Conservation (phyloP, 2,888 invertebrate species). For the Acleris laterana region DNA sequence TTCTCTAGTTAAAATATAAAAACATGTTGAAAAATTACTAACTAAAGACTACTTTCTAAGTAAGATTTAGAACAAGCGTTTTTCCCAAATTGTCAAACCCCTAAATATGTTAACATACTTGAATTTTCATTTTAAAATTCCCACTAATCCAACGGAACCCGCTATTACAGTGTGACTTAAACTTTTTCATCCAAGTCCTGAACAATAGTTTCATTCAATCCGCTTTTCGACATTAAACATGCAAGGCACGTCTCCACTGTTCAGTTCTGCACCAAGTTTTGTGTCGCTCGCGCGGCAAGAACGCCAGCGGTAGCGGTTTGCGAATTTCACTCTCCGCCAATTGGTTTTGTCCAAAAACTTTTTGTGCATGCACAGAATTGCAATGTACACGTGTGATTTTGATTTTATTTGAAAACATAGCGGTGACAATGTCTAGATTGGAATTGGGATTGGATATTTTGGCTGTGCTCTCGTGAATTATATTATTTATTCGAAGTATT, state of each 20-base stretch:
- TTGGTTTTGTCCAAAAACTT: constrained; percentile 31
- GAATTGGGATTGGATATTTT: too few species aligned
- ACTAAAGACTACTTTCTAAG: too few species aligned
- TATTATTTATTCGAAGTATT: too few species aligned
- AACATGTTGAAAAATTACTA: too few species aligned
- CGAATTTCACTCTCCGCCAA: constrained; percentile 30
- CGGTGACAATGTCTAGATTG: too few species aligned
- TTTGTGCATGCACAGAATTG: constrained; percentile 27
- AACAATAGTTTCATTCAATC: constrained; percentile 80
- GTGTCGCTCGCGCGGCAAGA: constrained; percentile 32
- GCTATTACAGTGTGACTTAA: constrained; percentile 18
- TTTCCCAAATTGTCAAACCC: too few species aligned
- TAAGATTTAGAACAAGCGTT: too few species aligned
- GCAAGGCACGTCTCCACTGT: constrained; percentile 72
- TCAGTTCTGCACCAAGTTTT: constrained; percentile 52
- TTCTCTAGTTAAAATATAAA: too few species aligned
- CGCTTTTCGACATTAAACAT: constrained; percentile 67
- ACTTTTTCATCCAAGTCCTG: constrained; percentile 67
- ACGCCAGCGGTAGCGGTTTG: constrained; percentile 47
- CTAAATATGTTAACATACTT: too few species aligned
- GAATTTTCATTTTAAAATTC: not conserved
- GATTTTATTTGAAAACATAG: not conserved
- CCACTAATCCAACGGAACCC: constrained; percentile 27
- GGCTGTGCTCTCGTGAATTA: too few species aligned
- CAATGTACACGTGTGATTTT: constrained; percentile 7